Evolutionary conservation across 2,113 vertebrate genomes (phyloP), one percentile per base, ranked within the genome.

Genomic region (Marmota flaviventris): DNA sequence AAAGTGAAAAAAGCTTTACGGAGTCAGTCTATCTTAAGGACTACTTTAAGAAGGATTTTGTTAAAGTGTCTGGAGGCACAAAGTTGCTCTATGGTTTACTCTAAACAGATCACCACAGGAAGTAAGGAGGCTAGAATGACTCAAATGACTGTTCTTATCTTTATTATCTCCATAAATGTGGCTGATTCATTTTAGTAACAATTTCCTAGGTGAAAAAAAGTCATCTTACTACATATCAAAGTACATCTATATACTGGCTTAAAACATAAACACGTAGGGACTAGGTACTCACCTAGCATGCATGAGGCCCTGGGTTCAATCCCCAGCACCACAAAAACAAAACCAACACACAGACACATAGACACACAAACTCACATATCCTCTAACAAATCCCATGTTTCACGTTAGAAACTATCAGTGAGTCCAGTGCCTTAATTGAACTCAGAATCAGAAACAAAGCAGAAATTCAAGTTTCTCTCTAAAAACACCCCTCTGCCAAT

Each of bases 171-270:
- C 53, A 37, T 73, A 88, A 95, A 61, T 45, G 63, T 70, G 89
- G 92, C 45, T 58, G 84, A 87, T 39, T 93, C 94, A 94, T 75
- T 81, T 65, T 73, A 87, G 42, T 42, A 91, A 92, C 45, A 70
- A 90, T 81, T 87, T 93, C 32, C 51, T 85, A 37, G 32, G 84
- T 85, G 25, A 65, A 58, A 93, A 88, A 89, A 37, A 58, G 48
- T 91, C 48, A 70, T 56, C n/a, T 56, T 84, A 73, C 24, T 93
- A 91, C 13, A 53, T 39, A 63, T 61, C 88, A 48, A 42, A 17
- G 51, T 13, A 81, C 22, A 94, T 51, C 2, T 39, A 25, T 72
- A 42, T 51, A 34, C 51, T n/a, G 61, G 77, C 32, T 92, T 97
- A 56, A 91, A 93, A 86, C 65, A 79, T 2, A 9, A 22, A 42